Evolutionary conservation across 2,888 invertebrate genomes (phyloP).

Genomic region (Notocelia uddmanniana): DNA sequence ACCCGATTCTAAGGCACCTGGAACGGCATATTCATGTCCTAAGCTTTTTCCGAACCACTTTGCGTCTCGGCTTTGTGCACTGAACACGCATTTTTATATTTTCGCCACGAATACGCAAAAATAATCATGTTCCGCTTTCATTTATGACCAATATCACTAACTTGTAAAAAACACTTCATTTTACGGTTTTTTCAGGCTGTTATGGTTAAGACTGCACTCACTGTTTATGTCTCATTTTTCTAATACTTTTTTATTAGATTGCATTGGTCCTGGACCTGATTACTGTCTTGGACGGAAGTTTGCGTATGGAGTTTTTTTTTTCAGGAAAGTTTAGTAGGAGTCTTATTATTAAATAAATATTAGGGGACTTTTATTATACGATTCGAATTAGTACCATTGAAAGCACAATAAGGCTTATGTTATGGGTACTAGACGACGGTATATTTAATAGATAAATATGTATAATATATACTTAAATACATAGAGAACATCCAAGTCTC

Average conservation of each 20-base stretch:
- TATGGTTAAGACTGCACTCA: constrained; percentile 5
- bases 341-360: no score
- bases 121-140: constrained; percentile 34
- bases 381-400: no score
- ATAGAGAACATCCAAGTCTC: no score
- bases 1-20: constrained; percentile 24
- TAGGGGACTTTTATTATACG: no score
- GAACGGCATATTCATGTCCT: constrained; percentile 50
- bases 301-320: no score
- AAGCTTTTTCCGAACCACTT: constrained; percentile 40
- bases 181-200: constrained; percentile 9
- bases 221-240: neutral
- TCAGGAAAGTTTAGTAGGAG: no score
- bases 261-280: neutral
- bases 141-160: constrained; percentile 14
- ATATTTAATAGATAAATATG: no score
- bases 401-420: no score
- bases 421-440: no score
- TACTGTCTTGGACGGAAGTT: no score
- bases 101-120: constrained; percentile 46
- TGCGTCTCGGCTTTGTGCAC: constrained; percentile 41
- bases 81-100: constrained; percentile 45
- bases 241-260: neutral
- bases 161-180: neutral
- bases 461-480: no score